Evolutionary conservation across 2,797 vertebrate species (phyloP), one percentile per base, ranked within the genome.

Genomic region (Limnodromus scolopaceus): DNA sequence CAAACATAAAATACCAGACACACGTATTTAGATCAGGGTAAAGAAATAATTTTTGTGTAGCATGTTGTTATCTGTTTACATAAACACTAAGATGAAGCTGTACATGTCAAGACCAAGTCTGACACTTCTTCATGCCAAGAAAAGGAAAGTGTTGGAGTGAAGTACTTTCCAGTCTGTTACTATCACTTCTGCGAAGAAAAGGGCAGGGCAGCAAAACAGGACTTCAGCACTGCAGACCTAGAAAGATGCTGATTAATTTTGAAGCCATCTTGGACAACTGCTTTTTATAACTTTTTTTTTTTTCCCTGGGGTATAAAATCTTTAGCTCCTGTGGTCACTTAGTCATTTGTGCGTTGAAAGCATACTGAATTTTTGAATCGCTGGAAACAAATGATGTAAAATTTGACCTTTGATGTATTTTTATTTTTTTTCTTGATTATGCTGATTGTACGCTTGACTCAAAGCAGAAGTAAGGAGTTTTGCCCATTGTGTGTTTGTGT

Each of bases 61-160:
- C 48, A 9, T 80, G 84, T 69, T 89, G 77, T 79, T 93, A 49
- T 95, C 88, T 96, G 84, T 96, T 93, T 96, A 92, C 53, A n/a
- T 88, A 92, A 97, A 94, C 71, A 77, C 54, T 68, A 43, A 46
- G 82, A 57, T 94, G 84, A 58, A 91, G 89, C 76, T 65, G 72
- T 95, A 70, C 87, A 69, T 96, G 89, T 96, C 92, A 95, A 72
- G 94, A 96, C 93, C 92, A 36, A 91, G 92, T 93, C 92, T 97
- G 92, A 91, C 91, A 60, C 80, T 93, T 77, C 54, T 81, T 72
- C 68, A 54, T 97, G 95, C 95, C 95, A 95, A 84, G 92, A 93
- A 91, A 87, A 95, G 79, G 92, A 63, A 96, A 94, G 87, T 82
- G 94, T 91, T 96, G 94, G 93, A 94, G 87, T 23, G 80, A 92